A percentile compares a stretch with the other conserved stretches of the same genome.
Evolutionary conservation across 1,140 invertebrate species (phyloP).

Genomic region (Sitodiplosis mosellana): DNA sequence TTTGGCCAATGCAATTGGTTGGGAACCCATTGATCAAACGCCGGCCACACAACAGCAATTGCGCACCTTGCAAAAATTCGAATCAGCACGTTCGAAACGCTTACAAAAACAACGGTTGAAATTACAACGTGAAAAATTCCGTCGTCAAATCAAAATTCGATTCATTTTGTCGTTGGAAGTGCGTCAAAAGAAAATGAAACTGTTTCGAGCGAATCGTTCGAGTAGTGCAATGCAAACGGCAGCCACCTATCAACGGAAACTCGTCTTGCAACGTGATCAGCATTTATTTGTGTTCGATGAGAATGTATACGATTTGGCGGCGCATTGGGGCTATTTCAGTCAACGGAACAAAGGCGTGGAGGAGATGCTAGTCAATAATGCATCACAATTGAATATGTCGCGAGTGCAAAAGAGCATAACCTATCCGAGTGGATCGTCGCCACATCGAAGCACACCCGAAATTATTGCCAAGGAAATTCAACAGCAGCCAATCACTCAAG

Average conservation of each 20-base stretch:
- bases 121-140: conserved; percentile 4
- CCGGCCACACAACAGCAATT: background rate
- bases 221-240: too few species aligned
- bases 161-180: conserved; percentile 21
- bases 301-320: too few species aligned
- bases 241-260: too few species aligned
- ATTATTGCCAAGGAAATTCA: background rate
- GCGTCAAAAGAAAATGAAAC: conserved; percentile 20
- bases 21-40: background rate
- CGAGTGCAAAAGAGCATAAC: too few species aligned
- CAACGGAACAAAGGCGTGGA: conserved; percentile 2
- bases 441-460: too few species aligned
- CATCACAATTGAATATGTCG: too few species aligned
- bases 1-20: conserved; percentile 6
- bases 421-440: too few species aligned
- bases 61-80: conserved; percentile 13
- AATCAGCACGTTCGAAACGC: conserved; percentile 14
- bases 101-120: conserved; percentile 11
- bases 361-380: background rate
- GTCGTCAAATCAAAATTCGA: conserved; percentile 16
- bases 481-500: background rate
- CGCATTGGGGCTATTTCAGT: conserved; percentile 2
- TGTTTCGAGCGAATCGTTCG: conserved; percentile 6
- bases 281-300: too few species aligned
- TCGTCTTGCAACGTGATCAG: too few species aligned